These are phyloP conservation scores for Akabosia matsudoensis DNA, from an alignment of 1,140 invertebrate species.

Conservation along the genomic window DNA sequence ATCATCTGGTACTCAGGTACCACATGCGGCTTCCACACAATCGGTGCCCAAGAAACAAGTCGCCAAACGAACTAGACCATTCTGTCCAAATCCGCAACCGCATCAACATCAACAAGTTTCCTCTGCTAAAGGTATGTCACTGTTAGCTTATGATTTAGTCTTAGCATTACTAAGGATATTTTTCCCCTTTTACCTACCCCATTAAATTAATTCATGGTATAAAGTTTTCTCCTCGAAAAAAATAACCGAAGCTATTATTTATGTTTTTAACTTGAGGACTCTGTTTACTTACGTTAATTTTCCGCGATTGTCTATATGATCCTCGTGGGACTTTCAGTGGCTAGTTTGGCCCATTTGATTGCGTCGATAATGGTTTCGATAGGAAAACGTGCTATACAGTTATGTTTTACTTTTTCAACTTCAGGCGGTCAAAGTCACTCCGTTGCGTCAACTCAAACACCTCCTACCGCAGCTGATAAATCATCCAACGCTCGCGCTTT, in stretches of 20 bases:
- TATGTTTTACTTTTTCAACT: neutral
- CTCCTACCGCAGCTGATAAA: conserved; percentile 13
- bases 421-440: conserved; percentile 36
- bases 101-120: conserved; percentile 30
- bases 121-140: neutral
- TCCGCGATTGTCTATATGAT: neutral
- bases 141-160: neutral
- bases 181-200: no score
- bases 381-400: neutral
- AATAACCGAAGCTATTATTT: no score
- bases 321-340: neutral
- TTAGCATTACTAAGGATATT: no score
- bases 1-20: conserved; percentile 1
- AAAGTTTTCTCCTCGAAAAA: no score
- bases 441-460: conserved; percentile 44
- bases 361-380: neutral
- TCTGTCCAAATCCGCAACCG: conserved; percentile 37
- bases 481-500: conserved; percentile 45
- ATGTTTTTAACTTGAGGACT: no score
- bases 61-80: conserved; percentile 43
- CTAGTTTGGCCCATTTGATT: neutral
- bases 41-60: conserved; percentile 39
- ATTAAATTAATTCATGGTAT: no score
- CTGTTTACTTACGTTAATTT: no score
- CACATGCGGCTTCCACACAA: conserved; percentile 24